Conservation (phyloP, 1,140 invertebrate genomes). For the Cyclina sinensis region DNA sequence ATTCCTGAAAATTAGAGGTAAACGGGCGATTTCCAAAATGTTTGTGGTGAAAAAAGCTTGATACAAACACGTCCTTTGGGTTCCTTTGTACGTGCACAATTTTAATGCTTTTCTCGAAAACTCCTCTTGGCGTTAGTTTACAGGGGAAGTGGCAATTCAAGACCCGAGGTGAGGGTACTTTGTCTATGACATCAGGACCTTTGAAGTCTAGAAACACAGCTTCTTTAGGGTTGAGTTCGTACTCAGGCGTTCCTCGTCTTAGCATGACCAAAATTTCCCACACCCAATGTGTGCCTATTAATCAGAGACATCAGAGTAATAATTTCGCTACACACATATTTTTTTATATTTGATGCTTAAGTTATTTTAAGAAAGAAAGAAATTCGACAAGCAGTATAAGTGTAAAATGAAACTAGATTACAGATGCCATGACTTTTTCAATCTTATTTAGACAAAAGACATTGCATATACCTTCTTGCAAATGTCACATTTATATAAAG, state of each 20-base stretch:
- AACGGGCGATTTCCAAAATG: background rate
- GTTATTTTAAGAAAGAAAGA: background rate
- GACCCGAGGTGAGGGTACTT: conserved; percentile 64
- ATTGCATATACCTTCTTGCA: too few relatives aligned
- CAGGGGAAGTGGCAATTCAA: conserved; percentile 72
- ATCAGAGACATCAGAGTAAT: background rate
- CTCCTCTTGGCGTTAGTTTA: conserved; percentile 31
- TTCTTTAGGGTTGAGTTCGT: conserved; percentile 62
- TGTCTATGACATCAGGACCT: conserved; percentile 30
- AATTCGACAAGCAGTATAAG: background rate
- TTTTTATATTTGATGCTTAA: background rate
- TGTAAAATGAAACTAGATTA: background rate
- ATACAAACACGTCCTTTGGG: conserved; percentile 55
- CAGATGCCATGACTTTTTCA: too few relatives aligned
- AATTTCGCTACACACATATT: background rate
- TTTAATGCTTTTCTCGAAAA: conserved; percentile 59
- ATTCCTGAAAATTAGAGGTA: background rate
- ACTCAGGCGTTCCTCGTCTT: conserved; percentile 42
- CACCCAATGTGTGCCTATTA: conserved; percentile 73
- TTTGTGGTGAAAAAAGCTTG: conserved; percentile 13
- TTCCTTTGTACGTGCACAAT: conserved; percentile 70
- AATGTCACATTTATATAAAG: too few relatives aligned
- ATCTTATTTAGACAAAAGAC: too few relatives aligned
- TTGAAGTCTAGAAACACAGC: conserved; percentile 67
- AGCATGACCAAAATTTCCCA: conserved; percentile 73